A percentile compares a stretch with the other conserved stretches of the same genome.
These are phyloP conservation scores for Dendronephthya gigantea DNA, from an alignment of 64 coral and sea anemone species.

Conservation along the genomic window DNA sequence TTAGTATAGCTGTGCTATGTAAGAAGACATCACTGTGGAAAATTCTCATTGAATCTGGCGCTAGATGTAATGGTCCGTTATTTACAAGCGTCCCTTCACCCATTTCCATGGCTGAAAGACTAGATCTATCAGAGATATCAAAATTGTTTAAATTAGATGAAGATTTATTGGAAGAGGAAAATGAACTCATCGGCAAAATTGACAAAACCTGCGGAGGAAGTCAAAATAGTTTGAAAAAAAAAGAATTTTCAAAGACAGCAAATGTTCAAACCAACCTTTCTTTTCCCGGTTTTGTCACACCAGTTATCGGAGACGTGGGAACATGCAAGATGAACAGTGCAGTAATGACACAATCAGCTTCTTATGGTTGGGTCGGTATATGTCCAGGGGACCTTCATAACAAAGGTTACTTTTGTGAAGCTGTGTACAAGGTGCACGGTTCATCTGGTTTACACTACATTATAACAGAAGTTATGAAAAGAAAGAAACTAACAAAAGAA, in stretches of 20 bases:
- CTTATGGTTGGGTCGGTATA: conserved; percentile 19
- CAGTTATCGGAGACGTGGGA: no score
- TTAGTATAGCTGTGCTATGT: neutral
- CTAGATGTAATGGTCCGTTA: neutral
- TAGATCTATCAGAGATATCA: neutral
- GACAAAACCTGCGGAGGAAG: no score
- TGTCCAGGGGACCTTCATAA: conserved; percentile 35
- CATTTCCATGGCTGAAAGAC: neutral
- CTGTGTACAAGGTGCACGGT: conserved; percentile 18
- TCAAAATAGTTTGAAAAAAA: neutral
- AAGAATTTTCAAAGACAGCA: neutral
- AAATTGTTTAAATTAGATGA: neutral
- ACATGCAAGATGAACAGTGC: conserved; percentile 16
- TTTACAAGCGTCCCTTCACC: conserved; percentile 13
- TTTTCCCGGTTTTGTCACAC: neutral
- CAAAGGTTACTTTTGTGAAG: conserved; percentile 41
- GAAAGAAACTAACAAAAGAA: conserved; percentile 20
- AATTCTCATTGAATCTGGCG: neutral
- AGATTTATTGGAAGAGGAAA: neutral
- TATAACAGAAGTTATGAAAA: conserved; percentile 14
- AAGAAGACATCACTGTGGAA: neutral
- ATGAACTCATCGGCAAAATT: neutral
- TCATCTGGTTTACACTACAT: conserved; percentile 21
- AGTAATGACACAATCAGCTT: neutral
- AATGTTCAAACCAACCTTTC: neutral